These are phyloP conservation scores for Nestor notabilis DNA, from an alignment of 2,113 vertebrate genomes.

Conservation along the genomic window DNA sequence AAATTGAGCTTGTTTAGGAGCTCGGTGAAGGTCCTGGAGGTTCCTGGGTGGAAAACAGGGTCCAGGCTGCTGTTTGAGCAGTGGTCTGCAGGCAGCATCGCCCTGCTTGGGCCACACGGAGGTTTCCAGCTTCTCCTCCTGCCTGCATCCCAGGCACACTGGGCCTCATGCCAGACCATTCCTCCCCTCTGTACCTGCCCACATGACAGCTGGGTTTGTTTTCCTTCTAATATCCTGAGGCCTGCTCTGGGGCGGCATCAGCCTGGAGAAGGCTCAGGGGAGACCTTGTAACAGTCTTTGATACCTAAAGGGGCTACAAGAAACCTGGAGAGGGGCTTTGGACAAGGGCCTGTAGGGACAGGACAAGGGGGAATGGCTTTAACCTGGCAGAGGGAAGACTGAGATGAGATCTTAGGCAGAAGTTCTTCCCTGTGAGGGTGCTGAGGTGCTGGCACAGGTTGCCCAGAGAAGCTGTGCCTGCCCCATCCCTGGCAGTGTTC, in stretches of 20 bases:
- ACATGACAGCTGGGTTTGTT: background rate
- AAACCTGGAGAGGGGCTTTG: background rate
- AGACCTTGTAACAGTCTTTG: background rate
- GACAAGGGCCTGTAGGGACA: background rate
- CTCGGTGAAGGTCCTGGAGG: background rate
- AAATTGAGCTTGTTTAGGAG: fast-evolving
- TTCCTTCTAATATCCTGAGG: background rate
- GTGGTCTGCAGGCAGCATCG: fast-evolving
- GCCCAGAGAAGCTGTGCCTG: background rate
- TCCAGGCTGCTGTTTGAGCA: background rate
- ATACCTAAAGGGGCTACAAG: background rate
- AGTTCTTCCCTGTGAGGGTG: background rate
- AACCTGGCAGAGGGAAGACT: background rate
- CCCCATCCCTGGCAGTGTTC: background rate
- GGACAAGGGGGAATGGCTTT: background rate
- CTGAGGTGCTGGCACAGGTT: background rate
- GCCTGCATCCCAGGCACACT: too few species aligned
- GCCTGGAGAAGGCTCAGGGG: background rate
- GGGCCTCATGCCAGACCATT: fast-evolving
- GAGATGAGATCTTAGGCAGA: background rate
- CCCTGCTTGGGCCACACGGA: background rate
- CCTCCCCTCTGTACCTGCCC: background rate
- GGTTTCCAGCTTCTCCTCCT: background rate
- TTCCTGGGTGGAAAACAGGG: background rate
- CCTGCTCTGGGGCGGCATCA: background rate